These are phyloP conservation scores for Ophraella communa DNA, from an alignment of 2,888 invertebrate species.

Conservation along the genomic window DNA sequence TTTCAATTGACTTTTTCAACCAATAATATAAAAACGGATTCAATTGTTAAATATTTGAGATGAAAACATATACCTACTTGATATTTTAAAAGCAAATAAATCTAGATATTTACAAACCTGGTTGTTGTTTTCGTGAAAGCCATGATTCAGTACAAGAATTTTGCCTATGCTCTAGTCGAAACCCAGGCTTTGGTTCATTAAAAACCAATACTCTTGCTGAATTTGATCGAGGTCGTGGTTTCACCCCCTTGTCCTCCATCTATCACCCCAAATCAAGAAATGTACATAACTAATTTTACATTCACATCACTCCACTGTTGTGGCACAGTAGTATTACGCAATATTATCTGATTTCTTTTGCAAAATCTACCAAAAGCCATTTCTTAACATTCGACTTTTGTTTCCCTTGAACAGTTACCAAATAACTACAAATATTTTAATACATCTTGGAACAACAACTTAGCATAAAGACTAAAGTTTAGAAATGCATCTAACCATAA, in stretches of 20 bases:
- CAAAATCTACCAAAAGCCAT: slow-evolving; percentile 28
- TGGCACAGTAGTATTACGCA: slow-evolving; percentile 30
- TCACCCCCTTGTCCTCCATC: slow-evolving; percentile 56
- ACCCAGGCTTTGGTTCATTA: slow-evolving; percentile 67
- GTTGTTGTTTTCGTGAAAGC: slow-evolving; percentile 41
- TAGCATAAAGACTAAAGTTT: slow-evolving; percentile 12
- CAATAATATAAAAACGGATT: not conserved
- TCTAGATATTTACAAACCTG: slow-evolving; percentile 41
- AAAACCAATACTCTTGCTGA: slow-evolving; percentile 80
- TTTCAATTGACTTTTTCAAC: not conserved
- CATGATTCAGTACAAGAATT: slow-evolving; percentile 39
- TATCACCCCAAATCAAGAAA: slow-evolving; percentile 43
- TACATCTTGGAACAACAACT: slow-evolving; percentile 19
- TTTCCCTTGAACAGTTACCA: slow-evolving; percentile 24
- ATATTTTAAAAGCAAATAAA: not conserved
- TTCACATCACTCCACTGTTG: slow-evolving; percentile 38
- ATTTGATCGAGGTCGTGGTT: slow-evolving; percentile 60
- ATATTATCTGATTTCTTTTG: slow-evolving; percentile 22
- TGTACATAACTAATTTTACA: slow-evolving; percentile 32
- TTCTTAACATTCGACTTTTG: slow-evolving; percentile 26
- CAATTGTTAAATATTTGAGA: not conserved
- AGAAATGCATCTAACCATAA: not conserved
- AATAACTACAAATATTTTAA: slow-evolving; percentile 13
- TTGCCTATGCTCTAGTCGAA: slow-evolving; percentile 47
- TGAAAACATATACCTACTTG: not conserved